Evolutionary conservation across 2,113 vertebrate genomes (phyloP).

Genomic region (Semicossyphus pulcher): DNA sequence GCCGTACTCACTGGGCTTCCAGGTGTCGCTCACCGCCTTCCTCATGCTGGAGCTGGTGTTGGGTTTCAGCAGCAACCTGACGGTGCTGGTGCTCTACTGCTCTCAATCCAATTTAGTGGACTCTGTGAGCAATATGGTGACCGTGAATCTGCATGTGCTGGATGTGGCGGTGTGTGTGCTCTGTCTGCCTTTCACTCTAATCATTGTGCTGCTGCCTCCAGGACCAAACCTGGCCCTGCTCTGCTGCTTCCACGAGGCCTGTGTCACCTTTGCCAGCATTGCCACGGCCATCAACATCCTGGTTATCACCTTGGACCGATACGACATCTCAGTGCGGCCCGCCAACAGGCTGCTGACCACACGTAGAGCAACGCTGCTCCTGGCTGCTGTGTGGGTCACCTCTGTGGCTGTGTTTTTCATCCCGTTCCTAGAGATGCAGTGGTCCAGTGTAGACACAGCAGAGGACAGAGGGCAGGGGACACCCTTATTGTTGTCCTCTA

Average conservation of each 20-base stretch:
- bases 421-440: conserved; percentile 84
- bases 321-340: conserved; percentile 85
- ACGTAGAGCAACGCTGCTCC: conserved; percentile 76
- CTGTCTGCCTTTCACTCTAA: conserved; percentile 84
- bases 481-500: conserved; percentile 20
- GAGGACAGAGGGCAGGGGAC: conserved; percentile 42
- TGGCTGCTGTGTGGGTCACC: conserved; percentile 82
- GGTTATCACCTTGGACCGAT: conserved; percentile 85
- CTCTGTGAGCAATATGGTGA: conserved; percentile 87
- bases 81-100: conserved; percentile 85
- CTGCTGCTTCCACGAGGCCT: conserved; percentile 87
- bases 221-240: conserved; percentile 81
- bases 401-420: conserved; percentile 85
- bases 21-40: conserved; percentile 82
- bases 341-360: conserved; percentile 85
- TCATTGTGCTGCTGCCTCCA: conserved; percentile 82
- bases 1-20: conserved; percentile 82
- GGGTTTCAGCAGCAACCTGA: conserved; percentile 86
- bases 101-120: conserved; percentile 85
- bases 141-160: conserved; percentile 84
- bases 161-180: conserved; percentile 85
- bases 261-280: conserved; percentile 85
- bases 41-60: conserved; percentile 86
- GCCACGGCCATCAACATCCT: conserved; percentile 86
- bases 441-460: conserved; percentile 60